Base-by-base conservation (phyloP, 1,140 invertebrate species). In the Pantala flavescens region DNA sequence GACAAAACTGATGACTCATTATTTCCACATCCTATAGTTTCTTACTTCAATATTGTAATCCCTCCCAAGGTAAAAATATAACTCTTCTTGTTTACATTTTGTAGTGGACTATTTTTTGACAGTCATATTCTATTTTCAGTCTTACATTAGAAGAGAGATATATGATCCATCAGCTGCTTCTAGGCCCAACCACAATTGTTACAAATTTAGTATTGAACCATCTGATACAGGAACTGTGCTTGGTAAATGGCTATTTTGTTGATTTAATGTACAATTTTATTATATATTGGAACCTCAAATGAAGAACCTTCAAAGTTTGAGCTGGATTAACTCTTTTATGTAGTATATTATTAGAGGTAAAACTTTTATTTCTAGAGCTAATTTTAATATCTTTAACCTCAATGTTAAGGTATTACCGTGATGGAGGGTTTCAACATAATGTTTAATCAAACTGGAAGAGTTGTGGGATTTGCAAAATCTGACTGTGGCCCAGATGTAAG, bases 341-440 rank as follows among this genome's bases (percentile, higher is more conserved):
- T 36, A 36, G 28, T 36, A 9, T 36, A 9, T 36, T 9, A 36
- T 36, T 36, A 36, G 28, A 36, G 28, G 9, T 36, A 5, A 2
- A 36, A 36, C 9, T 2, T 2, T 36, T 36, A 5, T 2, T 5
- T 36, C 28, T 36, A 5, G 28, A 36, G 9, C 9, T 36, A 36
- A 36, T 36, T 36, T 36, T 5, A 36, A 36, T 5, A 5, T 36
- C 28, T 9, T 36, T 36, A 1, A 21, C 3, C 49, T 63, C 12
- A 63, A 63, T 19, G 14, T 63, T 1, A 3, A 63, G 49, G 49
- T 21, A 63, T 63, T 19, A 12, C n/a, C 12, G 49, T 63, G 14
- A 63, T 63, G 49, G 49, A 63, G 49, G 49, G 49, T 63, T 21
- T 63, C 49, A 63, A 63, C n/a, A 21, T 63, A 63, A 63, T 63